A percentile compares a stretch with the other conserved stretches of the same genome.
phyloP scores from a whole-genome alignment of 1,140 invertebrate species.

The Philopotamus ludificatus region DNA sequence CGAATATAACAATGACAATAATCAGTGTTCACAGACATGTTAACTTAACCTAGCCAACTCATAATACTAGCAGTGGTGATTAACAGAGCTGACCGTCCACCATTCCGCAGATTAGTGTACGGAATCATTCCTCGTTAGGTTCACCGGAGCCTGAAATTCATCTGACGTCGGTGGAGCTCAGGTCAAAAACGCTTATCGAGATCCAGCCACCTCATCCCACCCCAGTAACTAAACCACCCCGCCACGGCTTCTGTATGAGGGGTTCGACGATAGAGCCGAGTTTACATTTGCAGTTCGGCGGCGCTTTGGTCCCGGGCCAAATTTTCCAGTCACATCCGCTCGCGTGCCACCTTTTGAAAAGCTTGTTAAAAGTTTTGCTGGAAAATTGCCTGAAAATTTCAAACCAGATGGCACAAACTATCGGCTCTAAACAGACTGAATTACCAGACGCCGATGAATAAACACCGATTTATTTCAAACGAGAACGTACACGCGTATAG shows the following conservation, averaged over 20 bases:
- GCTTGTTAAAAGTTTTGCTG: slow-evolving; percentile 2
- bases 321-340: background rate
- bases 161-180: slow-evolving; percentile 3
- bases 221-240: too few relatives aligned
- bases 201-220: background rate
- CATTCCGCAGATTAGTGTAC: background rate
- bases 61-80: background rate
- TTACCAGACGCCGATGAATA: too few relatives aligned
- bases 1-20: too few relatives aligned
- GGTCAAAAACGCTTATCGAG: slow-evolving; percentile 4
- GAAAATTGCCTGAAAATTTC: background rate
- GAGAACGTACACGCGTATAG: too few relatives aligned
- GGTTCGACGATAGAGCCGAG: background rate
- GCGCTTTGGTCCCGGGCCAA: slow-evolving; percentile 17
- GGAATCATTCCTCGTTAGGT: slow-evolving; percentile 7
- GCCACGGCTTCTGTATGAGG: too few relatives aligned
- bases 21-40: too few relatives aligned
- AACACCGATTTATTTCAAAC: too few relatives aligned
- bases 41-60: too few relatives aligned
- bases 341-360: background rate
- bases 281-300: background rate
- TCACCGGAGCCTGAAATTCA: slow-evolving; percentile 13
- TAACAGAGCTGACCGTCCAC: background rate
- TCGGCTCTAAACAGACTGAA: too few relatives aligned
- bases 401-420: background rate